Conservation (phyloP, 2,888 invertebrate species). For the Volucella bombylans region DNA sequence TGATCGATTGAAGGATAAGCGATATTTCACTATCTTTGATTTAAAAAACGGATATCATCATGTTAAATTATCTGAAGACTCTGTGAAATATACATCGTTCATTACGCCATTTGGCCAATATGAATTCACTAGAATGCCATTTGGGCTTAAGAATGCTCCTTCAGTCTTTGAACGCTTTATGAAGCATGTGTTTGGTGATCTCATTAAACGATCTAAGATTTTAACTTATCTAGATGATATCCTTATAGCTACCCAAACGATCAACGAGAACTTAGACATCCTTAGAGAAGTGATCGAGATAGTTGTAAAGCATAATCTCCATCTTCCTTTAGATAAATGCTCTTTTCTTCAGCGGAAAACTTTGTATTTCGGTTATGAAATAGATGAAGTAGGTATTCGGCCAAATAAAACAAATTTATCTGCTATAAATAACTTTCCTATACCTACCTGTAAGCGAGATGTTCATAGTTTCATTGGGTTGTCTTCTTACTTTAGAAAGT, state of each 20-base stretch:
- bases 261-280: neutral
- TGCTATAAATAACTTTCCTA: neutral
- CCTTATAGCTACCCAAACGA: neutral
- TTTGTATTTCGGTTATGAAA: neutral
- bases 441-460: neutral
- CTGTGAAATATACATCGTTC: no score
- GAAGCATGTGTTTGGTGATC: no score
- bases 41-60: neutral
- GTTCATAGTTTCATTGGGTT: conserved; percentile 47
- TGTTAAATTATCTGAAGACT: no score
- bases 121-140: no score
- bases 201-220: no score
- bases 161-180: no score
- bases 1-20: no score
- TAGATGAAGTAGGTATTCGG: neutral
- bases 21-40: neutral
- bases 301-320: neutral
- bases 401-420: no score
- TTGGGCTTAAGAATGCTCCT: no score
- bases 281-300: neutral
- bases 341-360: neutral
- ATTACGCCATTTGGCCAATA: no score
- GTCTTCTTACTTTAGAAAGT: conserved; percentile 70
- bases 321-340: neutral
- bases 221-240: conserved; percentile 1